Percentiles rank a stretch among this genome's conserved stretches.
phyloP scores from a whole-genome alignment of 2,797 vertebrate genomes.

The Threskiornis aethiopicus region DNA sequence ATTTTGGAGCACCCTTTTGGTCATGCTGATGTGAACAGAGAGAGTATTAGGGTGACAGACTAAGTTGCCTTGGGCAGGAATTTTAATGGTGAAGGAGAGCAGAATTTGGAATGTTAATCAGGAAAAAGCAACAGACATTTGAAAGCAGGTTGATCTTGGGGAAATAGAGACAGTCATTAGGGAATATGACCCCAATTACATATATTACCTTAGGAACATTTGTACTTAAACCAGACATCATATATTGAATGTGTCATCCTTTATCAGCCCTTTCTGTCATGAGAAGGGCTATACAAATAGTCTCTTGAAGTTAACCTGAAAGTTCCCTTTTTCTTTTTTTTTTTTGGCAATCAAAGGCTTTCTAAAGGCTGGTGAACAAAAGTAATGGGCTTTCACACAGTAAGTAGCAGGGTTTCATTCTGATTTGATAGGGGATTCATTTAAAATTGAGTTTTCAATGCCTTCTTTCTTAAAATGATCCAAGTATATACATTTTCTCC shows the following conservation, averaged over 20 bases:
- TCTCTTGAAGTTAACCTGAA: neutral
- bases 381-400: neutral
- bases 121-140: conserved; percentile 13
- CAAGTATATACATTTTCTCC: neutral
- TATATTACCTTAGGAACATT: neutral
- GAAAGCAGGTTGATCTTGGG: neutral
- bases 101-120: conserved; percentile 13
- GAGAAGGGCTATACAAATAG: neutral
- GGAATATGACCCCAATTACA: neutral
- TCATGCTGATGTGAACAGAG: neutral
- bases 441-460: neutral
- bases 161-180: neutral
- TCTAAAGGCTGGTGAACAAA: neutral
- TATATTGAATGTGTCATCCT: conserved; percentile 4
- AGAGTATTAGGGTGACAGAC: neutral
- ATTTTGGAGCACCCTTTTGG: neutral
- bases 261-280: neutral
- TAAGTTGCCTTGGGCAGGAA: neutral
- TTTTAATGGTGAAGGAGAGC: neutral
- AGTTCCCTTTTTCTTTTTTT: neutral
- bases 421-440: neutral
- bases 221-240: neutral
- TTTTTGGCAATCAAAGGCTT: neutral
- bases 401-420: neutral
- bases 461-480: neutral